Base-by-base conservation (phyloP, 2,888 invertebrate species). In the Steinernema carpocapsae region DNA sequence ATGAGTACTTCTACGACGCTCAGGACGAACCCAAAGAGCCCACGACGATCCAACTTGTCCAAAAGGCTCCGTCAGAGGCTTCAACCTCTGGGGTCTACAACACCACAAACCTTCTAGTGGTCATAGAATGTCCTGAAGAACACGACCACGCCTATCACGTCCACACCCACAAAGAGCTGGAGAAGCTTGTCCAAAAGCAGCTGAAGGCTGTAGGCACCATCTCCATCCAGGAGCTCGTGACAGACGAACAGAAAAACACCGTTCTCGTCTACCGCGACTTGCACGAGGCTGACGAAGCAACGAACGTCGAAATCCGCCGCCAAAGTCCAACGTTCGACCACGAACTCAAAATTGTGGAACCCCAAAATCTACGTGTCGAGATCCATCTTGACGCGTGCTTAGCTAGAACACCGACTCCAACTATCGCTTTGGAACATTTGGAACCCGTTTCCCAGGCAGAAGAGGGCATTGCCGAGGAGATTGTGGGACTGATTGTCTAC, bases 281-380 rank as follows among this genome's bases (percentile, higher is more conserved):
- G 22, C 81, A 81, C 70, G 74, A 79, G n/a, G 76, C 77, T 29
- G 80, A 82, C 71, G 80, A 82, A 37, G 76, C 77, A 0, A 76
- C 80, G 0, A 83, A 81, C 19, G 80, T 83, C 7, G 80, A 82
- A 22, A 72, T 77, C 10, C 77, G 78, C 4, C 81, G 81, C 46
- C 80, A 81, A 24, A 77, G 78, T 7, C 77, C 79, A 22, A 74
- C 76, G 29, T 81, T 74, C 72, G 81, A 82, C 32, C 81, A 83
- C 70, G 71, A 81, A 19, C 80, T 84, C 1, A 84, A 82, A 48
- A 82, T 84, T 0, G 72, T 82, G 0, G 83, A 83, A 72, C 73
- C 75, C 4, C 29, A 52, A 26, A 22, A 22, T 14, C 24, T 72
- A 3, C 7, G 12, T 26, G 22, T 46, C n/a, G 17, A 72, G 26